A percentile compares a stretch with the other conserved stretches of the same genome.
Conservation (phyloP, 2,888 invertebrate species). For the Lacanobia wlatinum region DNA sequence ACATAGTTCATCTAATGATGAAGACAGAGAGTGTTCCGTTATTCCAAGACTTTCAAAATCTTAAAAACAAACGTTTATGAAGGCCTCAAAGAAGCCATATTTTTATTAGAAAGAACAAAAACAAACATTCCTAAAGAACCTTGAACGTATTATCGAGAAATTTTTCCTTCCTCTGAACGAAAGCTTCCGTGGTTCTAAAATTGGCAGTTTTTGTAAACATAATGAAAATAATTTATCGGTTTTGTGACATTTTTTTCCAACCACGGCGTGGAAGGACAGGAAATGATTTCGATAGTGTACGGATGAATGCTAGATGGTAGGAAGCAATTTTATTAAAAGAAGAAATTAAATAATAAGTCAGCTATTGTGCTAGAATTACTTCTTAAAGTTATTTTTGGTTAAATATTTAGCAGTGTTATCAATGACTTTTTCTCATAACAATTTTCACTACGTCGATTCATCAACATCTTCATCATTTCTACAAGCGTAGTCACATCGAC, state of each 20-base stretch:
- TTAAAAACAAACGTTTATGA: not conserved
- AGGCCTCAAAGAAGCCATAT: slow-evolving; percentile 6
- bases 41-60: no score
- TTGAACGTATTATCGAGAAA: slow-evolving; percentile 19
- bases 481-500: no score
- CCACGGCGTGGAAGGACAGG: not conserved
- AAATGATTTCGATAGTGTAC: not conserved
- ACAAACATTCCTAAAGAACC: not conserved
- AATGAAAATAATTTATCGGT: not conserved
- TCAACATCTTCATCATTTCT: no score
- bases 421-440: no score
- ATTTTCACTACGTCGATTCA: no score
- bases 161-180: not conserved
- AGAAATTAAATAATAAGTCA: no score
- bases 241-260: slow-evolving; percentile 69
- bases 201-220: not conserved
- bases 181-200: not conserved
- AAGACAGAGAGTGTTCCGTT: no score
- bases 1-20: no score
- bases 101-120: not conserved
- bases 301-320: not conserved
- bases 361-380: no score
- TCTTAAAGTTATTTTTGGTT: no score
- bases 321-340: no score
- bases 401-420: no score